Evolutionary conservation across 1,140 invertebrate genomes (phyloP).

Genomic region (Megathymus violae): DNA sequence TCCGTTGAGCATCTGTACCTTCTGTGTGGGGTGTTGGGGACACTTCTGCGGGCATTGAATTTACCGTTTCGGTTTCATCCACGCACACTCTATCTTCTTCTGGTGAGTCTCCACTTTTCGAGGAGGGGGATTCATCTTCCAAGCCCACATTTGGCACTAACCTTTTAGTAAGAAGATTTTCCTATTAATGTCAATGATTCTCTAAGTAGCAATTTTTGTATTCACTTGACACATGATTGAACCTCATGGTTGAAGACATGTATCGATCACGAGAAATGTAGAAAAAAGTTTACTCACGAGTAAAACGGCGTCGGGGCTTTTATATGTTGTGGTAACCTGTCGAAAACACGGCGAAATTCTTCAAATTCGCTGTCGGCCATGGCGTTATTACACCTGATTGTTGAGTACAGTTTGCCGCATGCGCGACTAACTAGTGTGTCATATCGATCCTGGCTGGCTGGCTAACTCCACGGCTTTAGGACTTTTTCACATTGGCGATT

Average conservation of each 20-base stretch:
- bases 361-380: conserved; percentile 97
- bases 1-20: conserved; percentile 62
- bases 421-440: conserved; percentile 47
- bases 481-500: neutral
- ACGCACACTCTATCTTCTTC: conserved; percentile 65
- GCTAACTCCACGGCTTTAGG: neutral
- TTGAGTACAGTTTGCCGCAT: conserved; percentile 56
- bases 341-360: conserved; percentile 94
- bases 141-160: conserved; percentile 91
- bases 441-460: conserved; percentile 22
- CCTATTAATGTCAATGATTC: conserved; percentile 3
- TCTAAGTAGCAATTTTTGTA: conserved; percentile 1
- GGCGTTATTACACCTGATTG: conserved; percentile 76
- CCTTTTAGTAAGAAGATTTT: conserved; percentile 70
- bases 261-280: neutral
- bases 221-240: neutral
- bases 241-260: neutral
- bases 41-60: conserved; percentile 37
- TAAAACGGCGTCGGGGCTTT: conserved; percentile 90
- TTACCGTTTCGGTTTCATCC: conserved; percentile 49
- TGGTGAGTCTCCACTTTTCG: conserved; percentile 87
- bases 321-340: conserved; percentile 90
- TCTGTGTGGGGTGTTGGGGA: conserved; percentile 54
- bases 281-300: conserved; percentile 84
- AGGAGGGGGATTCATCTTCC: conserved; percentile 91